A percentile compares a stretch with the other conserved stretches of the same genome.
phyloP scores from a whole-genome alignment of 2,888 invertebrate genomes.

The Hirtodrosophila duncani region DNA sequence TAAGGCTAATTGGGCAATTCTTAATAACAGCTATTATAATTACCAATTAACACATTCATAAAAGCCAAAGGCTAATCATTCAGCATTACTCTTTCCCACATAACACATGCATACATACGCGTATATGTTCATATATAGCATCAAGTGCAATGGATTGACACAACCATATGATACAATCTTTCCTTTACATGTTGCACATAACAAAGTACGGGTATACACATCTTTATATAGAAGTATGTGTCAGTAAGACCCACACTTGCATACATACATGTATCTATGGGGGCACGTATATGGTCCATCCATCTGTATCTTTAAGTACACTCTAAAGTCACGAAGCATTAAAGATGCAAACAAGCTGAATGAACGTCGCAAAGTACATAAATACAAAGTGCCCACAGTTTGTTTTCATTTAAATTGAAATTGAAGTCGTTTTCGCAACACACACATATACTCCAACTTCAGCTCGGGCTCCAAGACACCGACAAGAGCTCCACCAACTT shows the following conservation, averaged over 20 bases:
- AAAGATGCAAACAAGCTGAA: slow-evolving; percentile 73
- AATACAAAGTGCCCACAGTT: slow-evolving; percentile 73
- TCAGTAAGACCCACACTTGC: slow-evolving; percentile 33
- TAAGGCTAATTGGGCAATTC: too few species aligned
- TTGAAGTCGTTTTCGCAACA: slow-evolving; percentile 55
- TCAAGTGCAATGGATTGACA: slow-evolving; percentile 3
- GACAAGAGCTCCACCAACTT: neutral
- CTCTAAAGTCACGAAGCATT: slow-evolving; percentile 71
- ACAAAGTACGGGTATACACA: too few species aligned
- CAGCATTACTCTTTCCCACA: neutral
- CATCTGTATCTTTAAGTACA: slow-evolving; percentile 71
- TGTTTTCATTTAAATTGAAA: slow-evolving; percentile 73
- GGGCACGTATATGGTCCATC: slow-evolving; percentile 40
- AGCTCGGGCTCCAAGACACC: slow-evolving; percentile 9
- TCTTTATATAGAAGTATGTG: too few species aligned
- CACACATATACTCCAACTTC: slow-evolving; percentile 8
- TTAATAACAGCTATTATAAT: slow-evolving; percentile 25
- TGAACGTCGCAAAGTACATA: slow-evolving; percentile 68
- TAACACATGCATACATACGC: neutral
- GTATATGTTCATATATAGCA: neutral
- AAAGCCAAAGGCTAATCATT: slow-evolving; percentile 17
- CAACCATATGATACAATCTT: slow-evolving; percentile 1
- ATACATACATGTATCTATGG: slow-evolving; percentile 17
- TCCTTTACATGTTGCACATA: slow-evolving; percentile 2
- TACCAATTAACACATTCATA: slow-evolving; percentile 41